Base-by-base conservation (phyloP, 1,140 invertebrate genomes). In the Wasmannia auropunctata region DNA sequence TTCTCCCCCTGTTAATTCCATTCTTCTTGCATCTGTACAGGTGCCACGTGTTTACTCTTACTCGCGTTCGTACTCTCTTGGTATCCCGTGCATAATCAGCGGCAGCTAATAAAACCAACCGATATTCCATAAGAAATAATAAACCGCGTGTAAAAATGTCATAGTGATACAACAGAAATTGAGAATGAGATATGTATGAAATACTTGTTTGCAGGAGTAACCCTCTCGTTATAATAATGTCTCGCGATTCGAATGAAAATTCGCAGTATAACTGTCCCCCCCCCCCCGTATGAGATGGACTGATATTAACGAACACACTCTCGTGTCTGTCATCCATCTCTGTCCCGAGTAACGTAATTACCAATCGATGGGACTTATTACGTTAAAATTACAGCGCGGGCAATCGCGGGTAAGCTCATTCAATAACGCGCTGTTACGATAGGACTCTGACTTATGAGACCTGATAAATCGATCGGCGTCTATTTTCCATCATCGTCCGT, bases 391-490 rank as follows among this genome's bases (percentile, higher is more conserved):
- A 58, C 67, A 83, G 51, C 67, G 79, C 67, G 51, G n/a, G 79
- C 67, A 58, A 46, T 83, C 67, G 67, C n/a, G 49, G 65, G 25
- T 70, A 58, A 72, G 79, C 51, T 74, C 51, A 83, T 74, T 83
- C 79, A 83, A 74, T 83, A 83, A 83, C 51, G 67, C 51, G 79
- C 51, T 46, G 56, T 83, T 74, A 72, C 67, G 79, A 83, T 83
- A 83, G 74, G 51, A 54, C 14, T 70, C 77, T 74, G 67, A 60
- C 51, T 83, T 83, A 83, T 58, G 51, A 70, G 65, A 28, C 28
- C 65, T 83, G 67, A 83, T 83, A 72, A 83, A 83, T 83, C 67
- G 79, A 72, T 83, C 79, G 51, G 34, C 51, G 79, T 81, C 79
- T 72, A 81, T 81, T 72, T 81, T 81, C 79, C 37, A 81, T 81